These are phyloP conservation scores for Silurus lanzhouensis DNA, from an alignment of 2,797 vertebrate genomes.

Conservation along the genomic window DNA sequence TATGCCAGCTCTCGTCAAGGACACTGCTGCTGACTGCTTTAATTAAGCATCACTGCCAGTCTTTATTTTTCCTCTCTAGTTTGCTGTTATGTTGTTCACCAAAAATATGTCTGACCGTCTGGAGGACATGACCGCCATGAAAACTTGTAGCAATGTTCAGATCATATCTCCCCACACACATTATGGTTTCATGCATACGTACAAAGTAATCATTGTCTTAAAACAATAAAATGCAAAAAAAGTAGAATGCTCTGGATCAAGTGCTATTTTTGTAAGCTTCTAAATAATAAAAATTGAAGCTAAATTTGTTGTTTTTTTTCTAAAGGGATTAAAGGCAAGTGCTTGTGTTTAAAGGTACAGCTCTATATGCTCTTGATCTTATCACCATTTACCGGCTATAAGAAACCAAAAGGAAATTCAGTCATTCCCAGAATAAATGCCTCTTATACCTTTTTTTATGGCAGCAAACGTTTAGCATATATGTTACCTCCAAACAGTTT, in stretches of 20 bases:
- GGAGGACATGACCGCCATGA: not conserved
- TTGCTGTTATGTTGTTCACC: not conserved
- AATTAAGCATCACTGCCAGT: not conserved
- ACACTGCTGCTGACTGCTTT: constrained; percentile 11
- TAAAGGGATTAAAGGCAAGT: not conserved
- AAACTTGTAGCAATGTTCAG: not conserved
- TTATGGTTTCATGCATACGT: not conserved
- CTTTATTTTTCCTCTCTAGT: not conserved
- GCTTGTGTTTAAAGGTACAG: not conserved
- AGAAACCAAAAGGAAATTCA: not conserved
- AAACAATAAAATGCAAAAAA: not conserved
- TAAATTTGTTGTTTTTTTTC: not conserved
- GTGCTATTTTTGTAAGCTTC: not conserved
- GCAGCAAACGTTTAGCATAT: not conserved
- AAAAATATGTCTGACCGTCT: constrained; percentile 16
- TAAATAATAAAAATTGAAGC: not conserved
- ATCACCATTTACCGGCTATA: not conserved
- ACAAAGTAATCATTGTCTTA: not conserved
- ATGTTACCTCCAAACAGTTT: too few relatives aligned
- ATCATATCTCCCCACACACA: not conserved
- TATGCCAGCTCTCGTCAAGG: constrained; percentile 27
- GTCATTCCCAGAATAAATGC: not conserved
- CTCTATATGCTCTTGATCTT: not conserved
- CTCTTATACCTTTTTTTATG: not conserved
- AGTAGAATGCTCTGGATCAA: not conserved